These are phyloP conservation scores for Trachelus troglodyta DNA, from an alignment of 2,888 invertebrate genomes.

Conservation along the genomic window DNA sequence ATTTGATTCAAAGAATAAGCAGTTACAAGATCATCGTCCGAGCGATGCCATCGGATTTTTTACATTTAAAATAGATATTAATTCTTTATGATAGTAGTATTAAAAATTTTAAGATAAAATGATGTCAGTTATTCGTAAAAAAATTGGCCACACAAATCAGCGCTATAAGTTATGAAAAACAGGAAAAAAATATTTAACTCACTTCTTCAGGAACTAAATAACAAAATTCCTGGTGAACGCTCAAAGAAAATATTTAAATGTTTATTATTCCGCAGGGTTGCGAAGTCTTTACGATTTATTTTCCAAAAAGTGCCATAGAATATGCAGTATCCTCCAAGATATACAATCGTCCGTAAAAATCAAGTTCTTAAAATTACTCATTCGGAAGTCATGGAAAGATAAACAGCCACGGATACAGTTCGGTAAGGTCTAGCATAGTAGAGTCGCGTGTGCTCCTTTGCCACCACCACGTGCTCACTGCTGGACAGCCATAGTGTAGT, in stretches of 20 bases:
- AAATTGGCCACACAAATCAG: background rate
- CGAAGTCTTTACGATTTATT: background rate
- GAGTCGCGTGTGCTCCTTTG: background rate
- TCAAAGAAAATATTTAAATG: background rate
- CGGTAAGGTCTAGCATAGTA: background rate
- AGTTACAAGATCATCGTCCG: background rate
- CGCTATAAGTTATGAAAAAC: background rate
- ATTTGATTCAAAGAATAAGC: background rate
- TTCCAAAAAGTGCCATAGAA: background rate
- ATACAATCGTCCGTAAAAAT: background rate
- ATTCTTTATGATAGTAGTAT: background rate
- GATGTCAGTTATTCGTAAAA: background rate
- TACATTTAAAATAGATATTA: background rate
- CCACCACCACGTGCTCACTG: slow-evolving; percentile 2
- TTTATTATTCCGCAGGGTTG: background rate
- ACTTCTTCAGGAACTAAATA: background rate
- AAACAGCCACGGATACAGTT: background rate
- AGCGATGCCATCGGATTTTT: background rate
- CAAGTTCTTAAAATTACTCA: background rate
- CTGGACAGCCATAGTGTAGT: slow-evolving; percentile 6
- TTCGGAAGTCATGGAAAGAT: background rate
- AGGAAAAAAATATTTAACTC: background rate
- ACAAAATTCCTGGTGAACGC: background rate
- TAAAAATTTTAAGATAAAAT: background rate
- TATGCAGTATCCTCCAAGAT: background rate